Base-by-base conservation (phyloP, 2,888 invertebrate species). In the Limnephilus marmoratus region DNA sequence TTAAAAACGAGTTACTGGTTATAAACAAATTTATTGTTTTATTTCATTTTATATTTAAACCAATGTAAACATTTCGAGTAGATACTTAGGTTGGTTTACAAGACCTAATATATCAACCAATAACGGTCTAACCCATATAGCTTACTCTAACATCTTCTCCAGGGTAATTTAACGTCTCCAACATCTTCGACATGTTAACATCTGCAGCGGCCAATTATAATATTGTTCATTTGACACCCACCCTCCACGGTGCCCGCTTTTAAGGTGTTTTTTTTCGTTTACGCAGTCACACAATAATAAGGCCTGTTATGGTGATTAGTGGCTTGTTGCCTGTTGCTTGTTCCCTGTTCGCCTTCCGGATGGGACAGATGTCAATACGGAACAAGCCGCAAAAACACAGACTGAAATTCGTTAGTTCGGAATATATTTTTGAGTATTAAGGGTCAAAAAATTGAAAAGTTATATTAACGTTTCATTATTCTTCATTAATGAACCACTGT, bases 201-300 rank as follows among this genome's bases (percentile, higher is more conserved):
- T 68, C 68, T 68, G 68, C 68, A 68, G 68, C 68, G 68, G 68
- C 68, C 68, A 68, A 68, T 68, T 68, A 68, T 68, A 68, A 68
- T 3, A 49, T 68, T 68, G 24, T 68, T 68, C 24, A 68, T 68
- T n/a, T 68, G 68, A 68, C 68, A 68, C 68, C 68, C 68, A 68
- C 24, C 68, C 24, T 68, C 7, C 68, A 53, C 68, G 68, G 68
- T 68, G 24, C 68, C 68, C 9, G 68, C 68, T 68, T n/a, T 24
- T 24, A n/a, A 68, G 68, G 68, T 68, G 53, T 53, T 53, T 53
- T 53, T 68, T 68, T 68, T 68, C 24, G 9, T 9, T 68, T n/a
- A n/a, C 24, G 68, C 68, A 68, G 68, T 68, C 68, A 9, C 68
- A 68, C 68, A 68, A 68, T 68, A 68, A 68, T 68, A 68, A 68